Evolutionary conservation across 2,113 vertebrate genomes (phyloP).

Genomic region (Athene noctua): DNA sequence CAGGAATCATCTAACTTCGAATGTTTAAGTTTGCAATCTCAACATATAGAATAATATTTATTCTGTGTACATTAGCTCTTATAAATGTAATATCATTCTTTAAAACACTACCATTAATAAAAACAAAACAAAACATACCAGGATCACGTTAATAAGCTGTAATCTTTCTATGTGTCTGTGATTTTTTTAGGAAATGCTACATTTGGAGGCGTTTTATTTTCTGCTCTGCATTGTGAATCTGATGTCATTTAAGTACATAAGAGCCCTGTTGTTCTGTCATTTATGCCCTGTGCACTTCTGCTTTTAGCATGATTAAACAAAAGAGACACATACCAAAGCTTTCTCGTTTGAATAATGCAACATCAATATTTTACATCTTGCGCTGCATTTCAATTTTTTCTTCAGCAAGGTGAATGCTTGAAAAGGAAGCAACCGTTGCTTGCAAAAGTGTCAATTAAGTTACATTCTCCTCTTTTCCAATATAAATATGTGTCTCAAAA

Average conservation of each 20-base stretch:
- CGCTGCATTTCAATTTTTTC: conserved; percentile 54
- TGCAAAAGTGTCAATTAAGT: conserved; percentile 41
- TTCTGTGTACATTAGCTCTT: neutral
- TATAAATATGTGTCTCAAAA: neutral
- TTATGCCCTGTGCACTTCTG: conserved; percentile 53
- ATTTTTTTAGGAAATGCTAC: conserved; percentile 25
- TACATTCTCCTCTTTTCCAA: conserved; percentile 11
- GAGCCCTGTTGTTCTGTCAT: conserved; percentile 64
- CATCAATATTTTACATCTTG: conserved; percentile 61
- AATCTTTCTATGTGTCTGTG: neutral
- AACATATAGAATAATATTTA: neutral
- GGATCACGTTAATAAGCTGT: neutral
- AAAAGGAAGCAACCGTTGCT: conserved; percentile 14
- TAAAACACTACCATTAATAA: neutral
- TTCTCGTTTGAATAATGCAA: conserved; percentile 57
- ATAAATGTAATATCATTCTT: neutral
- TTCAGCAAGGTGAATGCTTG: neutral
- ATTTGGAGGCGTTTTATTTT: conserved; percentile 58
- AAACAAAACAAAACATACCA: neutral
- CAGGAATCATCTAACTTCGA: neutral
- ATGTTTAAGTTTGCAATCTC: neutral
- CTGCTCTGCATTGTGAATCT: conserved; percentile 36
- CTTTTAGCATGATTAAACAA: conserved; percentile 69
- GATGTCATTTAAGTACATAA: conserved; percentile 57
- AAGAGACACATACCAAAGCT: conserved; percentile 41